These are phyloP conservation scores for Acrossocheilus fasciatus DNA, from an alignment of 2,797 vertebrate species.

Conservation along the genomic window DNA sequence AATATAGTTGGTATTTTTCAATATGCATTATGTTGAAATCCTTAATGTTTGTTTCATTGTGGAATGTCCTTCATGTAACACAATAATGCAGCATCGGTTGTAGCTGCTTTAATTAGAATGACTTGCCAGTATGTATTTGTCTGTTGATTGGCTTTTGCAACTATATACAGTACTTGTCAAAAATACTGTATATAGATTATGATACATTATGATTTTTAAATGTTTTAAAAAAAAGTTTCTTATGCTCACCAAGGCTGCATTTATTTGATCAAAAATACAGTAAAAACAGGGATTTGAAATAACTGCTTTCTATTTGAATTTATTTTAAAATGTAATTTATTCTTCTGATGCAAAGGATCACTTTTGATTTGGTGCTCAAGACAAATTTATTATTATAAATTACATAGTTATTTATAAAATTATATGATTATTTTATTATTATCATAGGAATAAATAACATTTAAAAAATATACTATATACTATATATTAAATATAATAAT, in stretches of 20 bases:
- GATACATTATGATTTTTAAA: too few species aligned
- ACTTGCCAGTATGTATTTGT: too few species aligned
- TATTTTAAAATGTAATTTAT: not conserved
- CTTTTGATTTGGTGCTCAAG: not conserved
- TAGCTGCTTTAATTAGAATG: not conserved
- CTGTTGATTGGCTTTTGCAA: too few species aligned
- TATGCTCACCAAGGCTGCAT: too few species aligned
- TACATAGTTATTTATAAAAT: not conserved
- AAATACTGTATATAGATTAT: too few species aligned
- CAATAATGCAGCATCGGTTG: not conserved
- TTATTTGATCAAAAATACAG: not conserved
- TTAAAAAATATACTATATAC: not conserved
- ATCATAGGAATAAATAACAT: not conserved
- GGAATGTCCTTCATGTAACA: not conserved
- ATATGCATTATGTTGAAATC: constrained; percentile 21
- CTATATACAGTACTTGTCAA: too few species aligned
- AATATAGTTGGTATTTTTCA: constrained; percentile 59
- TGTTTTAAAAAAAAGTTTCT: too few species aligned
- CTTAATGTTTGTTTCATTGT: not conserved
- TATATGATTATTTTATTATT: not conserved
- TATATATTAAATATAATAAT: not conserved
- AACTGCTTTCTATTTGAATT: not conserved
- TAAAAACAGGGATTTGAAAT: not conserved
- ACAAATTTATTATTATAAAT: not conserved
- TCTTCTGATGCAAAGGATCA: not conserved